These are phyloP conservation scores for Cosmopolites sordidus DNA, from an alignment of 2,888 invertebrate genomes.

Conservation along the genomic window DNA sequence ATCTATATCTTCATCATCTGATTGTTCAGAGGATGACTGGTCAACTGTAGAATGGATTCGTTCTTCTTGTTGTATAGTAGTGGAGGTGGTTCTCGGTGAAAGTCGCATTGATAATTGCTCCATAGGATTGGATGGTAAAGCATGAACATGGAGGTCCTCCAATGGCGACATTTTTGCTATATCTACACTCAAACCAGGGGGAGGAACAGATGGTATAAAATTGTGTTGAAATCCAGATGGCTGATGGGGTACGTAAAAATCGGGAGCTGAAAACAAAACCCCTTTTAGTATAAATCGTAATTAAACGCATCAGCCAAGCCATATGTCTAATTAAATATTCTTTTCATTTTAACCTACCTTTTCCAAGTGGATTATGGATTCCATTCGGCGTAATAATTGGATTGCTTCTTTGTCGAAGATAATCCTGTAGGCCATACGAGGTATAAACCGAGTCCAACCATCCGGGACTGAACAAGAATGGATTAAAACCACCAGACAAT, in stretches of 20 bases:
- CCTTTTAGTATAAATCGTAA: too few relatives aligned
- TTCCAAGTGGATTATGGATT: slow-evolving; percentile 37
- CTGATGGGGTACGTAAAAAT: slow-evolving; percentile 35
- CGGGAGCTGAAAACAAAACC: slow-evolving; percentile 31
- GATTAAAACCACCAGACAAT: slow-evolving; percentile 67
- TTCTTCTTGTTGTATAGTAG: slow-evolving; percentile 46
- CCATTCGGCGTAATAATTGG: slow-evolving; percentile 43
- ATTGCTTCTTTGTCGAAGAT: slow-evolving; percentile 58
- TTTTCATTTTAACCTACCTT: slow-evolving; percentile 34
- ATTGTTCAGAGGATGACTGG: slow-evolving; percentile 60
- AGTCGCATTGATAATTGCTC: slow-evolving; percentile 45
- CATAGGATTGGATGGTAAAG: slow-evolving; percentile 41
- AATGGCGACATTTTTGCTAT: slow-evolving; percentile 39
- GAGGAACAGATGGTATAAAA: slow-evolving; percentile 31
- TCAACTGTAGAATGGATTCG: slow-evolving; percentile 62
- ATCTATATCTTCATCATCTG: slow-evolving; percentile 68
- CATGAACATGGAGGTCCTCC: slow-evolving; percentile 24
- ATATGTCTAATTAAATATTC: too few relatives aligned
- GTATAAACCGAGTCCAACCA: slow-evolving; percentile 77
- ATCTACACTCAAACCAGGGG: slow-evolving; percentile 34
- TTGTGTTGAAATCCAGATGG: slow-evolving; percentile 48
- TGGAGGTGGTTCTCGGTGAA: slow-evolving; percentile 55
- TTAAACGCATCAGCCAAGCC: too few relatives aligned
- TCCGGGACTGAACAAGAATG: slow-evolving; percentile 69
- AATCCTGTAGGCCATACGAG: slow-evolving; percentile 68